phyloP scores from a whole-genome alignment of 1,140 invertebrate genomes.

The Notospermus geniculatus region DNA sequence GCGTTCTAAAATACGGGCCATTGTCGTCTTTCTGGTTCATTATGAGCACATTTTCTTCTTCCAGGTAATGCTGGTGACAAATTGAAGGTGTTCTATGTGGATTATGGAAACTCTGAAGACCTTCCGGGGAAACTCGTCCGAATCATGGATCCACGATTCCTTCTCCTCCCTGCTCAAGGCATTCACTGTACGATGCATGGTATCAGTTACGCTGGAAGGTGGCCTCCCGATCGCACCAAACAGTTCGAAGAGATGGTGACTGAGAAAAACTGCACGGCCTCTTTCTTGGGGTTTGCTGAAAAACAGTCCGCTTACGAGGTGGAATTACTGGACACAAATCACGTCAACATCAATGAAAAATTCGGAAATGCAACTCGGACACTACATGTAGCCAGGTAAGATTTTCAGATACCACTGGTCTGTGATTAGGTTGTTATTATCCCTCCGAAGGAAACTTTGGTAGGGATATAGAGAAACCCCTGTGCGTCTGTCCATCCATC shows the following conservation, averaged over 20 bases:
- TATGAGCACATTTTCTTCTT: too few relatives aligned
- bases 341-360: slow-evolving; percentile 31
- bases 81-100: slow-evolving; percentile 75
- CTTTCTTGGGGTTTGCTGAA: slow-evolving; percentile 2
- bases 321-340: slow-evolving; percentile 28
- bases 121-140: slow-evolving; percentile 41
- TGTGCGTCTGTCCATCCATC: too few relatives aligned
- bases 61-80: slow-evolving; percentile 50
- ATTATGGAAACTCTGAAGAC: slow-evolving; percentile 70
- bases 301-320: slow-evolving; percentile 23
- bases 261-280: slow-evolving; percentile 25
- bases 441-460: too few relatives aligned
- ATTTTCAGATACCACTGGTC: too few relatives aligned
- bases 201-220: slow-evolving; percentile 22
- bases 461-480: too few relatives aligned
- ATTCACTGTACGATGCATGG: slow-evolving; percentile 69
- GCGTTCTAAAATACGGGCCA: too few relatives aligned
- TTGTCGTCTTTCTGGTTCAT: too few relatives aligned
- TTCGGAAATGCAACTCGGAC: slow-evolving; percentile 23
- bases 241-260: slow-evolving; percentile 45
- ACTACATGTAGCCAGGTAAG: too few relatives aligned
- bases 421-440: not conserved
- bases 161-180: slow-evolving; percentile 68
- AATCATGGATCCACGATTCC: slow-evolving; percentile 58
- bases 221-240: slow-evolving; percentile 43